These are phyloP conservation scores for Melanerpes formicivorus DNA, from an alignment of 2,113 vertebrate species.

Conservation along the genomic window DNA sequence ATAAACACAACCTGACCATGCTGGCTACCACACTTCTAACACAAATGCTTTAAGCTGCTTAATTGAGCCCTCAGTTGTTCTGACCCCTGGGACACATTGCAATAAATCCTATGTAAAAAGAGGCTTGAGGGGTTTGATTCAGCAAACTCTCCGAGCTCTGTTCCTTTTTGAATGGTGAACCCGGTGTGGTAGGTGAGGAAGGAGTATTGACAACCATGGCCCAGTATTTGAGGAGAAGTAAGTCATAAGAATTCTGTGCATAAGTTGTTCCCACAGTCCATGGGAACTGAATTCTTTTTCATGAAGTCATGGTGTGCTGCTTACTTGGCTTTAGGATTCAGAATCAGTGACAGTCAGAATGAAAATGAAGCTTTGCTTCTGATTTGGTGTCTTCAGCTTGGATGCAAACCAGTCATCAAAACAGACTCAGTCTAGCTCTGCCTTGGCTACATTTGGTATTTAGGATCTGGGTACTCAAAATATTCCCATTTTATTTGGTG, in stretches of 20 bases:
- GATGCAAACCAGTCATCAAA: neutral
- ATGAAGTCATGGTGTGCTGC: neutral
- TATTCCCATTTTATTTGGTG: neutral
- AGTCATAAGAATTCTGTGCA: neutral
- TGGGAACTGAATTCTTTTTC: neutral
- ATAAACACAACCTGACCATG: rapidly evolving
- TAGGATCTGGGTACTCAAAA: neutral
- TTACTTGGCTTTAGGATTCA: neutral
- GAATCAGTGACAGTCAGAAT: neutral
- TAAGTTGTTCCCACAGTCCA: neutral
- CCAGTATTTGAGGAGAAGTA: neutral
- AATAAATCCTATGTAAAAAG: neutral
- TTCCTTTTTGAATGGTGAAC: neutral
- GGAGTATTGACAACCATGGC: neutral
- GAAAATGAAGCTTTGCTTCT: neutral
- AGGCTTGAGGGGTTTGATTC: neutral
- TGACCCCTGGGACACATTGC: neutral
- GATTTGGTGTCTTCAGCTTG: neutral
- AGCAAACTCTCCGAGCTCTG: neutral
- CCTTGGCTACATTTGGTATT: neutral
- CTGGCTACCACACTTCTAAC: rapidly evolving
- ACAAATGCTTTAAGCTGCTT: neutral
- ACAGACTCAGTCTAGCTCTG: neutral
- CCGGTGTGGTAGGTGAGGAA: neutral
- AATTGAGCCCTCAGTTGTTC: neutral